phyloP scores from a whole-genome alignment of 1,140 invertebrate genomes.

The Saccostrea glomerata region DNA sequence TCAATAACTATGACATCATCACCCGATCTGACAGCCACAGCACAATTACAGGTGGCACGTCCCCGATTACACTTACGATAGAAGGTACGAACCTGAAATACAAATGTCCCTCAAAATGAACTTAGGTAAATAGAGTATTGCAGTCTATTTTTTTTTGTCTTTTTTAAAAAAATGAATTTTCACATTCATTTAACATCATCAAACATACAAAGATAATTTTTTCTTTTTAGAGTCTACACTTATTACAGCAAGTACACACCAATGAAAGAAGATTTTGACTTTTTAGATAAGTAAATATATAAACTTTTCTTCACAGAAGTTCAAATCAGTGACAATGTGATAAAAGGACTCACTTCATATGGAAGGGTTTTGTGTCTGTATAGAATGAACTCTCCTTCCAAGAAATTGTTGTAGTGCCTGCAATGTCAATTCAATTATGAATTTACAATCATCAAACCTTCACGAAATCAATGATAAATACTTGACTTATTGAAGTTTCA shows the following conservation, averaged over 20 bases:
- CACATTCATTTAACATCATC: background rate
- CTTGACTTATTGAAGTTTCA: background rate
- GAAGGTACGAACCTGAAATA: slow-evolving; percentile 62
- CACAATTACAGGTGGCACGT: slow-evolving; percentile 72
- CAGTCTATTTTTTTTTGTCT: background rate
- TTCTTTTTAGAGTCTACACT: background rate
- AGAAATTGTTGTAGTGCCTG: slow-evolving; percentile 74
- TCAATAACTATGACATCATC: slow-evolving; percentile 74
- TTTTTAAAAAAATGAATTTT: background rate
- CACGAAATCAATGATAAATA: background rate
- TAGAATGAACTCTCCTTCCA: slow-evolving; percentile 76
- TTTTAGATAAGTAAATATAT: too few relatives aligned
- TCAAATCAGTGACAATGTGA: background rate
- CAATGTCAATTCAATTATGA: slow-evolving; percentile 24
- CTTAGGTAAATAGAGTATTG: background rate
- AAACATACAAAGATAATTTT: background rate
- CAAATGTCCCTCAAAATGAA: background rate
- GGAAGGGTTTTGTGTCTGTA: slow-evolving; percentile 70
- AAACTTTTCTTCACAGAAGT: too few relatives aligned
- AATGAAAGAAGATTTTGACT: background rate
- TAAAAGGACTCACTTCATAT: slow-evolving; percentile 65
- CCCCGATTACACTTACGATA: slow-evolving; percentile 59
- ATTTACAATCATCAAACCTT: background rate
- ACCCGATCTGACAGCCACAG: slow-evolving; percentile 67
- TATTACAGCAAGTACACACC: background rate